Evolutionary conservation across 2,113 vertebrate species (phyloP), one percentile per base, ranked within the genome.

Genomic region (Nothobranchius kuhntae): DNA sequence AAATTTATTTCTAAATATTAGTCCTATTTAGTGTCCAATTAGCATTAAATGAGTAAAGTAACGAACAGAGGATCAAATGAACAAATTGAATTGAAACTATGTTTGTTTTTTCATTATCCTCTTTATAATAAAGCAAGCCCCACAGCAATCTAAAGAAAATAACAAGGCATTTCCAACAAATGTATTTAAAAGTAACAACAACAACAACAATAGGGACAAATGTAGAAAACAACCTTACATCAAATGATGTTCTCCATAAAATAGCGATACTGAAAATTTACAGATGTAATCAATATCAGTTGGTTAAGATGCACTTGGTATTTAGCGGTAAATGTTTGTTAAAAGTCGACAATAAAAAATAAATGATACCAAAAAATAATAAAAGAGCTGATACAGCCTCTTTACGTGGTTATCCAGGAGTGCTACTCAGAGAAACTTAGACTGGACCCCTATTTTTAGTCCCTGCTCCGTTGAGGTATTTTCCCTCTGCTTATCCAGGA

Each of bases 161-260:
- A 13, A 73, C 53, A 38, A 30, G 26, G 55, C 15, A 36, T 55
- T 68, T 80, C 5, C 73, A 80, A 79, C 60, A 4, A 76, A 58
- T 82, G 65, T 65, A 85, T 82, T 84, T 73, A 86, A 77, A 59
- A 70, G 58, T 82, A 72, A 30, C 75, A 57, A 82, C 80, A 78
- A 35, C 24, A 74, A 78, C 70, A 80, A 70, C 69, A 85, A 67
- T 69, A 13, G 50, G 38, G 81, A 73, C 68, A 77, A 84, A 83
- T 55, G 82, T 69, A 77, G 46, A 71, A 13, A 13, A 73, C 12
- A 61, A 21, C 21, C 9, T 13, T 73, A 44, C 38, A 30, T 6
- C 1, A 54, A 50, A 61, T 57, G n/a, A 63, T 9, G 55, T 14
- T 26, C 46, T 51, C 17, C 24, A 13, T 14, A 4, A 61, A 61